These are phyloP conservation scores for Eilema griseolum DNA, from an alignment of 2,888 invertebrate genomes.

Conservation along the genomic window DNA sequence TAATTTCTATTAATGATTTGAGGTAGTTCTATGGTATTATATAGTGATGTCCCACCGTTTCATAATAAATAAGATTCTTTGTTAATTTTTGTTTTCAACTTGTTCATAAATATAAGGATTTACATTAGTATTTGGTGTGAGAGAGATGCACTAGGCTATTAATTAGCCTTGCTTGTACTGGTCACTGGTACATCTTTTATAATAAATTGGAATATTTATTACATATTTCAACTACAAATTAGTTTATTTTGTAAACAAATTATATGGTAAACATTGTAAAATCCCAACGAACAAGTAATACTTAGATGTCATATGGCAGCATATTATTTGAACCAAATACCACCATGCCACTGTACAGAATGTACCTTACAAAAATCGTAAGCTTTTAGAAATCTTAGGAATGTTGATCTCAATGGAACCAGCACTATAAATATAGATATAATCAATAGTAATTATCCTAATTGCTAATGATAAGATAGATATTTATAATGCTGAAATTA, in stretches of 20 bases:
- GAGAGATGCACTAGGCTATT: neutral
- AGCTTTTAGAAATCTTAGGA: conserved; percentile 27
- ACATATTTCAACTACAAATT: neutral
- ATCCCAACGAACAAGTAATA: neutral
- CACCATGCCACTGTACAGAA: conserved; percentile 2
- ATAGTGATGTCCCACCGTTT: conserved; percentile 57
- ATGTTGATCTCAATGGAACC: conserved; percentile 48
- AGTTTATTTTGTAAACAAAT: neutral
- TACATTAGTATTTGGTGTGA: neutral
- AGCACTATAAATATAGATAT: conserved; percentile 42
- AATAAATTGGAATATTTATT: neutral
- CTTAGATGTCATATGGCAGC: neutral
- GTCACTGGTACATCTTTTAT: neutral
- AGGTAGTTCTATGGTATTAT: conserved; percentile 35
- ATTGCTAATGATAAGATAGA: neutral
- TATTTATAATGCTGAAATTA: conserved; percentile 44
- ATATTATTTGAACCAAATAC: conserved; percentile 8
- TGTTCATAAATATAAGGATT: conserved; percentile 10
- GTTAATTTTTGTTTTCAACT: conserved; percentile 35
- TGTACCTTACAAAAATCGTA: neutral
- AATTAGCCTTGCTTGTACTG: neutral
- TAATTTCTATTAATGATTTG: conserved; percentile 35
- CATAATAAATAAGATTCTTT: conserved; percentile 45
- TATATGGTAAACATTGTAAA: neutral
- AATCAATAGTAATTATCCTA: neutral